Base-by-base conservation (phyloP, 1,140 invertebrate species). In the Coelopa frigida region DNA sequence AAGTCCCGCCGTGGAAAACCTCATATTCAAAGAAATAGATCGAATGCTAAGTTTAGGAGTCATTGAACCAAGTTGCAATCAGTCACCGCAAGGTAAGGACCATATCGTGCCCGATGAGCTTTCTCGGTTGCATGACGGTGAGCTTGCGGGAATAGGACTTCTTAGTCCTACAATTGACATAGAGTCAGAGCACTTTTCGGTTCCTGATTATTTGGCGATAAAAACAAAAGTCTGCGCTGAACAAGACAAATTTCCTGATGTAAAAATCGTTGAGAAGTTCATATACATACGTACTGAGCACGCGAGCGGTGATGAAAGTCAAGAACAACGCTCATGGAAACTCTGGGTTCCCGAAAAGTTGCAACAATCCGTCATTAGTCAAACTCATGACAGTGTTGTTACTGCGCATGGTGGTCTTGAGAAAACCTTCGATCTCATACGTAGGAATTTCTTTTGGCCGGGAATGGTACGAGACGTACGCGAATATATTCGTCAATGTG, bases 1-100 rank as follows among this genome's bases (percentile, higher is more conserved):
- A 39, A 39, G 18, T 39, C 24, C 18, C 6, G 43, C 43, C 4
- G 31, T 46, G 18, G 32, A 51, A 23, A 51, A 51, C 24, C 35
- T 51, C 8, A 21, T 49, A 11, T 33, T 49, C n/a, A 6, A 26
- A 11, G 49, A 53, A 36, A 12, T 51, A n/a, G 49, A 53, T 45
- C 14, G 36, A 12, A 51, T 56, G 51, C 27, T 53, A 5, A 12
- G 39, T 7, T n/a, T 49, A 24, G 49, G 44, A 6, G 49, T 56
- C 11, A 45, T 63, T 4, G 55, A 59, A 24, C 10, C 4, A 2
- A 24, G 27, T 11, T n/a, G 27, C 18, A 18, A 17, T 44, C 10
- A 31, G 27, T 10, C 42, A 44, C 21, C 15, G 42, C 7, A 44
- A 44, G 42, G 27, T n/a, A 32, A 31, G 10, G 21, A 26, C 5